Percentiles rank a stretch among this genome's conserved stretches.
Evolutionary conservation across 2,797 vertebrate genomes (phyloP).

Genomic region (Centroberyx gerrardi): DNA sequence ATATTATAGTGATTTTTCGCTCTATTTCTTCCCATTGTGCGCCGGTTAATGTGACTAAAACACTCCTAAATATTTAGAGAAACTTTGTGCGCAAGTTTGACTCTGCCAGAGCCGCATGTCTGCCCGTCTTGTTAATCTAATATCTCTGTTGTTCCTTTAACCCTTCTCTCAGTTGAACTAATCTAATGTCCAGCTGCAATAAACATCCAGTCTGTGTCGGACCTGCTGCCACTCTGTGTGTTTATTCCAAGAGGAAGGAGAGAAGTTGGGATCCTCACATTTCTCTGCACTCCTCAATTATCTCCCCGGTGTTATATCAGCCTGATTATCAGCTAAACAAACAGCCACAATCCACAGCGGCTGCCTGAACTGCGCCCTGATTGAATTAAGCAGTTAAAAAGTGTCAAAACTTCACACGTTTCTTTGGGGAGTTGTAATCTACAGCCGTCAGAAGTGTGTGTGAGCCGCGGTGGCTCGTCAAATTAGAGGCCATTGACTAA

Average conservation of each 20-base stretch:
- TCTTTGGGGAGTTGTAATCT: neutral
- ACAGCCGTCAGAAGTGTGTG: neutral
- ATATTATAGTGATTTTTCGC: no score
- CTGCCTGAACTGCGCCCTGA: conserved; percentile 46
- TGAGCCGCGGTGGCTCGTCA: conserved; percentile 7
- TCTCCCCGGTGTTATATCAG: conserved; percentile 40
- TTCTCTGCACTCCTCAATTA: conserved; percentile 12
- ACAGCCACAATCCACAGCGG: conserved; percentile 54
- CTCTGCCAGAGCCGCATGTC: neutral
- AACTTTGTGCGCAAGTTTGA: neutral
- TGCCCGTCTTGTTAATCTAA: conserved; percentile 17
- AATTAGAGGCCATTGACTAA: conserved; percentile 60
- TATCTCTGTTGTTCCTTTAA: neutral
- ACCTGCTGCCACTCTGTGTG: neutral
- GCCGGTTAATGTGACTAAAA: neutral
- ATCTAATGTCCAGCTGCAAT: conserved; percentile 46
- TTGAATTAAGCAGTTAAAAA: conserved; percentile 69
- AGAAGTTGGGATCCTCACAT: neutral
- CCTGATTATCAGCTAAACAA: conserved; percentile 49
- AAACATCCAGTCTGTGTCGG: conserved; percentile 34
- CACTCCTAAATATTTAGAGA: neutral
- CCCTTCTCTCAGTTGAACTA: conserved; percentile 4
- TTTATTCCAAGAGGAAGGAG: conserved; percentile 31
- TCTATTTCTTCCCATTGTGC: conserved; percentile 29
- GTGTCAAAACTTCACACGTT: conserved; percentile 68